phyloP scores from a whole-genome alignment of 2,113 vertebrate genomes.

The Empidonax traillii region DNA sequence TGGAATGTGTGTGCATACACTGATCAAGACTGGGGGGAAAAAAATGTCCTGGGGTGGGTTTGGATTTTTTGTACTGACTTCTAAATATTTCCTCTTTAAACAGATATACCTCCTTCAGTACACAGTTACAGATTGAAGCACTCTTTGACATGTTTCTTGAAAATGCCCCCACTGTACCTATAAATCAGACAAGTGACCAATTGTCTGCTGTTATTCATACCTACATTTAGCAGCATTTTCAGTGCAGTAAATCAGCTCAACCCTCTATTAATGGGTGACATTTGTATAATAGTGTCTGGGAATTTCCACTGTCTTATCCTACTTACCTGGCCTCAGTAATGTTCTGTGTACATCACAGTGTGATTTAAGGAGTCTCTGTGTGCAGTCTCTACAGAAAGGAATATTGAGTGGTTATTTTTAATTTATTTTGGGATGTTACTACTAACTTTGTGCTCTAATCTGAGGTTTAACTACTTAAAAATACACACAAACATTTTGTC shows the following conservation, averaged over 20 bases:
- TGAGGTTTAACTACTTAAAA: not conserved
- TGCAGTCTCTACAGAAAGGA: not conserved
- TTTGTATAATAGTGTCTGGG: not conserved
- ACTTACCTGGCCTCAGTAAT: not conserved
- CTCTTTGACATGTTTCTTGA: not conserved
- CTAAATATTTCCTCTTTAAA: not conserved
- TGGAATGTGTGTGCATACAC: not conserved
- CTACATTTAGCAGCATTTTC: not conserved
- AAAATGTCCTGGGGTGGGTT: not conserved
- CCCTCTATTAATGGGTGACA: not conserved
- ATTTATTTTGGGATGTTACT: not conserved
- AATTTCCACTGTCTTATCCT: not conserved
- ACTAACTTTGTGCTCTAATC: not conserved
- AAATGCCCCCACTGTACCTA: not conserved
- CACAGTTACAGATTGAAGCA: not conserved
- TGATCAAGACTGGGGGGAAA: not conserved
- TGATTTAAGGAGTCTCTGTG: not conserved
- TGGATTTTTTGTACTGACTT: not conserved
- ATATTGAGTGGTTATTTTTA: not conserved
- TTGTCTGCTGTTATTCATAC: not conserved
- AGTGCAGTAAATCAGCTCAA: not conserved
- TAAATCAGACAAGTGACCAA: not conserved
- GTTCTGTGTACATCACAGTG: not conserved
- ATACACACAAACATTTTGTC: not conserved
- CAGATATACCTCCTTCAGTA: not conserved